phyloP scores from a whole-genome alignment of 2,797 vertebrate species.

The Podargus strigoides region DNA sequence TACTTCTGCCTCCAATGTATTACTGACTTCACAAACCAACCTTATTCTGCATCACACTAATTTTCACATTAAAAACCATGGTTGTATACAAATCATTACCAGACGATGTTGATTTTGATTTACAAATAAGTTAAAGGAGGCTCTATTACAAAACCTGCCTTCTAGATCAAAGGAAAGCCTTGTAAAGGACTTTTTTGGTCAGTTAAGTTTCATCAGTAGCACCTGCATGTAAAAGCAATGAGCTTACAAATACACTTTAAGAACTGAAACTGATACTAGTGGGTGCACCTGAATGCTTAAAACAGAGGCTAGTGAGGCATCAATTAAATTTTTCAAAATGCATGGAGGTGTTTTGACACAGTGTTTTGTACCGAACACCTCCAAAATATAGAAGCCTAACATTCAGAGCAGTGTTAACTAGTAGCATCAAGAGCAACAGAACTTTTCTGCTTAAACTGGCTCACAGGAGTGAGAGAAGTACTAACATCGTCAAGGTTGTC shows the following conservation, averaged over 20 bases:
- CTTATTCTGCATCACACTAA: background rate
- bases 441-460: background rate
- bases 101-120: background rate
- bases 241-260: background rate
- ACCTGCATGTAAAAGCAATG: background rate
- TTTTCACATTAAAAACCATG: background rate
- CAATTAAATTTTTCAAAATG: background rate
- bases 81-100: background rate
- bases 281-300: background rate
- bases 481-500: background rate
- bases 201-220: background rate
- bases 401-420: background rate
- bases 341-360: background rate
- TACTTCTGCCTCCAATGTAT: background rate
- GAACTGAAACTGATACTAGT: background rate
- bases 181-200: background rate
- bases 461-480: background rate
- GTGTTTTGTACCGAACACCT: background rate
- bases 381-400: background rate
- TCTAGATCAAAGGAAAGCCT: background rate
- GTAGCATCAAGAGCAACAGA: background rate
- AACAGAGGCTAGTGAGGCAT: background rate
- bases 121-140: background rate
- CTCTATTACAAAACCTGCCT: background rate
- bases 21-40: background rate